A percentile compares a stretch with the other conserved stretches of the same genome.
Evolutionary conservation across 2,888 invertebrate genomes (phyloP).

Genomic region (Ormyrus pomaceus): DNA sequence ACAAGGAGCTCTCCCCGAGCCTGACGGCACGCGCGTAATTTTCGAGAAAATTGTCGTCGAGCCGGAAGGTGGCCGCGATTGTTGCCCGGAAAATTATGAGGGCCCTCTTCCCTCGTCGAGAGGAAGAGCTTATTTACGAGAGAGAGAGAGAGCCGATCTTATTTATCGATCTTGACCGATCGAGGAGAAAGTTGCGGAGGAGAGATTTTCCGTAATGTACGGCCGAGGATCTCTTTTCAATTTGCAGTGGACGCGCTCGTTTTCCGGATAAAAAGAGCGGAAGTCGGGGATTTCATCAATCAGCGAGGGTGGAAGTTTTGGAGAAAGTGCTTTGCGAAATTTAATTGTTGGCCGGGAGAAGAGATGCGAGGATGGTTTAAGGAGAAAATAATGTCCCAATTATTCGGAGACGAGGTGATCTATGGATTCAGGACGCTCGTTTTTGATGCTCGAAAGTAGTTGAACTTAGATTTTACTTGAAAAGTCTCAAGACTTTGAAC

Average conservation of each 20-base stretch:
- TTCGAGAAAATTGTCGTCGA: slow-evolving; percentile 38
- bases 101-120: neutral
- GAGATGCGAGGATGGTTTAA: no score
- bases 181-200: neutral
- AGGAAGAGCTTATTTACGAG: slow-evolving; percentile 31
- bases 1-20: neutral
- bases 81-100: slow-evolving; percentile 34
- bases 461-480: no score
- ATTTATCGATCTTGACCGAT: neutral
- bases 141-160: no score
- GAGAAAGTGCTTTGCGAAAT: no score
- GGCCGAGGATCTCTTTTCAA: neutral
- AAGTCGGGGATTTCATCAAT: neutral
- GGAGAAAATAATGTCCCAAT: no score
- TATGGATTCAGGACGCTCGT: no score
- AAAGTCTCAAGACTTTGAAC: no score
- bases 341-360: no score
- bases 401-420: no score
- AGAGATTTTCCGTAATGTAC: neutral
- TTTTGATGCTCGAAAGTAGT: no score
- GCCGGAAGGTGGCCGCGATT: slow-evolving; percentile 13
- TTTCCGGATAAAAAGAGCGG: neutral
- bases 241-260: neutral
- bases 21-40: slow-evolving; percentile 7
- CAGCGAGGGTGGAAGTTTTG: no score